Percentiles rank a stretch among this genome's conserved stretches.
These are phyloP conservation scores for Melanargia galathea DNA, from an alignment of 2,888 invertebrate genomes.

Conservation along the genomic window DNA sequence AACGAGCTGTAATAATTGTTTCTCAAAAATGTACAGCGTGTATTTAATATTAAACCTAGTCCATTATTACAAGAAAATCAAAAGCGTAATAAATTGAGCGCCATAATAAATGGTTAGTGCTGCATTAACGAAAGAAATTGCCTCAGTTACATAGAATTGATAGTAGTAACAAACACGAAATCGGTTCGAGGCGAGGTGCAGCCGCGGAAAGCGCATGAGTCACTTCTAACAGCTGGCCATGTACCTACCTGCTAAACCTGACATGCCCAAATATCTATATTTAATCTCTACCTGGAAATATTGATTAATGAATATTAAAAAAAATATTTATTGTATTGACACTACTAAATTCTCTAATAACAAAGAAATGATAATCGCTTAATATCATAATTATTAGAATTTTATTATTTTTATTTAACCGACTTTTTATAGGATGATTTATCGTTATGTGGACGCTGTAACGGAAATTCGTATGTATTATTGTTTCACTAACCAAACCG, in stretches of 20 bases:
- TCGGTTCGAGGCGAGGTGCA: conserved; percentile 33
- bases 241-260: conserved; percentile 11
- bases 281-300: too few species aligned
- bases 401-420: too few species aligned
- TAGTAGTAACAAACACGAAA: conserved; percentile 26
- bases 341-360: too few species aligned
- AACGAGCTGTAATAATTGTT: too few species aligned
- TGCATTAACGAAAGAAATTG: conserved; percentile 27
- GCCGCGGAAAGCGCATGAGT: conserved; percentile 30
- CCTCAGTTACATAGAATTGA: conserved; percentile 26
- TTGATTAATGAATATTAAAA: too few species aligned
- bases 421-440: too few species aligned
- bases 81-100: conserved; percentile 17
- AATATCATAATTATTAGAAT: too few species aligned
- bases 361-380: too few species aligned
- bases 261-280: background rate
- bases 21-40: background rate
- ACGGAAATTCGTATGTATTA: too few species aligned
- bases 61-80: conserved; percentile 13
- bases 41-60: background rate
- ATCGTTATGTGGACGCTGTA: too few species aligned
- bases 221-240: conserved; percentile 6
- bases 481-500: too few species aligned
- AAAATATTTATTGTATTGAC: too few species aligned
- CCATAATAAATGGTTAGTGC: conserved; percentile 27